phyloP scores from a whole-genome alignment of 2,888 invertebrate species.

The Ophioninae sp. region DNA sequence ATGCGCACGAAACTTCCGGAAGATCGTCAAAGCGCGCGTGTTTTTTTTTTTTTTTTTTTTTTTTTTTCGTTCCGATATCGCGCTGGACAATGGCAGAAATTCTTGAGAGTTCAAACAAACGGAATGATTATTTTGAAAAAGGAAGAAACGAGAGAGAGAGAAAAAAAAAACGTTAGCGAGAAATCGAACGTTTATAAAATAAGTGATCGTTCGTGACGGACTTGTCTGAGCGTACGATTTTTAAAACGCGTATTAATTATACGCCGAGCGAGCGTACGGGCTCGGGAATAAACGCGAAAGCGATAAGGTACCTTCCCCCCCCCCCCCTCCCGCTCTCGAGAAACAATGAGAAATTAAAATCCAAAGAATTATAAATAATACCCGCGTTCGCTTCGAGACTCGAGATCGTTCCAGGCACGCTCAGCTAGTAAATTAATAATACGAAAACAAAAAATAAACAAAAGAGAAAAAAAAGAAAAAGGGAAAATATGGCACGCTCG shows the following conservation, averaged over 20 bases:
- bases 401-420: slow-evolving; percentile 23
- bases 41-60: too few relatives aligned
- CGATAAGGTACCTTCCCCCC: slow-evolving; percentile 41
- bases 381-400: slow-evolving; percentile 24
- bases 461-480: not conserved
- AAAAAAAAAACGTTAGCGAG: slow-evolving; percentile 48
- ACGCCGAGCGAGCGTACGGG: slow-evolving; percentile 14
- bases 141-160: slow-evolving; percentile 8
- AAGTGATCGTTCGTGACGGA: slow-evolving; percentile 3
- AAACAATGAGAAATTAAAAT: slow-evolving; percentile 56
- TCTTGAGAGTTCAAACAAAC: slow-evolving; percentile 76
- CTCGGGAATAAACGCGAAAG: slow-evolving; percentile 28
- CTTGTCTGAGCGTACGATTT: slow-evolving; percentile 20
- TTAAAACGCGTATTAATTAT: slow-evolving; percentile 53
- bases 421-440: slow-evolving; percentile 29
- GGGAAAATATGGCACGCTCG: not conserved
- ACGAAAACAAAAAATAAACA: slow-evolving; percentile 17
- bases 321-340: not conserved
- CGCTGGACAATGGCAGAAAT: slow-evolving; percentile 76
- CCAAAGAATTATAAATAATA: slow-evolving; percentile 49
- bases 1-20: slow-evolving; percentile 20
- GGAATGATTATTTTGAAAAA: slow-evolving; percentile 61
- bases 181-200: slow-evolving; percentile 59
- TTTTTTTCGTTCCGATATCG: slow-evolving; percentile 32
- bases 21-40: slow-evolving; percentile 22